Evolutionary conservation across 1,140 invertebrate genomes (phyloP).

Genomic region (Drosophila paulistorum): DNA sequence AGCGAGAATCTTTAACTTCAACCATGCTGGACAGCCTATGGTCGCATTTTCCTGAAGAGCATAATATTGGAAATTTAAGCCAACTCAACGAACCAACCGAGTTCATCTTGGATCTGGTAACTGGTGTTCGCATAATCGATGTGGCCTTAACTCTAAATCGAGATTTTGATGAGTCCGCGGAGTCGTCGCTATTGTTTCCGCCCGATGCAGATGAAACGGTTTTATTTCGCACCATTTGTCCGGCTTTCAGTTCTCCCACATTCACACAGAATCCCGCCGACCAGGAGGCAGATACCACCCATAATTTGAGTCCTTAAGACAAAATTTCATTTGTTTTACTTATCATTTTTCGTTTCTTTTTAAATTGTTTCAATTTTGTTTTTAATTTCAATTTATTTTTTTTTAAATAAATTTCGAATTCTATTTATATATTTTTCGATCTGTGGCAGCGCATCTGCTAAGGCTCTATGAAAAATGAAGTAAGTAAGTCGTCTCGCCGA

Average conservation of each 20-base stretch:
- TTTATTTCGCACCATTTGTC: constrained; percentile 70
- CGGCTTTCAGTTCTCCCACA: constrained; percentile 58
- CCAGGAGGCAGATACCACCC: constrained; percentile 44
- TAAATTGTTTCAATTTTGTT: too few species aligned
- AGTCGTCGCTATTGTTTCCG: constrained; percentile 61
- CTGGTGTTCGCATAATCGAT: constrained; percentile 70
- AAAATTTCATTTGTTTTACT: too few species aligned
- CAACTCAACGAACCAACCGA: constrained; percentile 67
- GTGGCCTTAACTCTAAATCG: constrained; percentile 75
- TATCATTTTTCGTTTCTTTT: too few species aligned
- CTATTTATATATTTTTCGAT: too few species aligned
- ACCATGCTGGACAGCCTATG: constrained; percentile 66
- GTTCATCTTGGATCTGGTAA: constrained; percentile 69
- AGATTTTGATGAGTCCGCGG: constrained; percentile 71
- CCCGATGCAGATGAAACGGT: constrained; percentile 79
- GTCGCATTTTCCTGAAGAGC: constrained; percentile 60
- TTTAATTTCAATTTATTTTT: too few species aligned
- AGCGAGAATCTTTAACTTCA: constrained; percentile 64
- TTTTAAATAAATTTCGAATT: too few species aligned
- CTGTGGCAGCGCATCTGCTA: too few species aligned
- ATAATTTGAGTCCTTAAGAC: too few species aligned
- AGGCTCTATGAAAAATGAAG: too few species aligned
- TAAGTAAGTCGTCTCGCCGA: too few species aligned
- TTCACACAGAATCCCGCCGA: constrained; percentile 57
- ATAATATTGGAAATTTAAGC: constrained; percentile 49